Evolutionary conservation across 2,113 vertebrate species (phyloP), one percentile per base, ranked within the genome.

Genomic region (Neopipo cinnamomea): DNA sequence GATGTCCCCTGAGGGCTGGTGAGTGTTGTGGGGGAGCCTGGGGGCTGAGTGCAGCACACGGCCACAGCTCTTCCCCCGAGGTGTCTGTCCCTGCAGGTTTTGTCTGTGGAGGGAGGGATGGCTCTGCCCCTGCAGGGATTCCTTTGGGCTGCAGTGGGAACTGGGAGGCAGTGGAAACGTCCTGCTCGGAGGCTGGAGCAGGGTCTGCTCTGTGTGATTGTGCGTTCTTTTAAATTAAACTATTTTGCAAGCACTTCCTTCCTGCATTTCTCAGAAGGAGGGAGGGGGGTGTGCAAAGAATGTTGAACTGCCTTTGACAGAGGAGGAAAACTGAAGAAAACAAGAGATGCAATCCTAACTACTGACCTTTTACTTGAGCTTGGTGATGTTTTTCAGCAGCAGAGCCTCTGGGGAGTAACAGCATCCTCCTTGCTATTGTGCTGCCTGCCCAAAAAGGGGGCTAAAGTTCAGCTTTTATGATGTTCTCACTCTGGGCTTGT

Each of bases 381-480:
- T 82, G 93, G 92, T 93, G 94, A 89, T 97, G 95, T 97, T 96
- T 97, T 95, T 95, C 91, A 95, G 95, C 84, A 65, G 93, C 72
- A 80, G 88, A 92, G 94, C 93, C 96, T 97, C 96, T 88, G 86
- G 93, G 94, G 97, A 97, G 96, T 84, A 96, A 93, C 96, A 95
- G 97, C 97, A 96, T 97, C 96, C 97, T 96, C 96, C 96, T 97
- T 89, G 89, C 96, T 96, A 96, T 96, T 96, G 96, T 96, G 88
- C 96, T 92, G 96, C 95, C 81, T 95, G 90, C 95, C 93, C 96
- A 94, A 89, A 89, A 95, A 92, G 88, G 91, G 94, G 96, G 95
- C 96, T 95, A 97, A 96, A 96, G 97, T 97, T 97, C 97, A 97
- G 85, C 96, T 97, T 97, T 97, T 94, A 95, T 96, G 95, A 97